These are phyloP conservation scores for Pseudococcus jackbeardsleyi DNA, from an alignment of 2,888 invertebrate genomes.

Conservation along the genomic window DNA sequence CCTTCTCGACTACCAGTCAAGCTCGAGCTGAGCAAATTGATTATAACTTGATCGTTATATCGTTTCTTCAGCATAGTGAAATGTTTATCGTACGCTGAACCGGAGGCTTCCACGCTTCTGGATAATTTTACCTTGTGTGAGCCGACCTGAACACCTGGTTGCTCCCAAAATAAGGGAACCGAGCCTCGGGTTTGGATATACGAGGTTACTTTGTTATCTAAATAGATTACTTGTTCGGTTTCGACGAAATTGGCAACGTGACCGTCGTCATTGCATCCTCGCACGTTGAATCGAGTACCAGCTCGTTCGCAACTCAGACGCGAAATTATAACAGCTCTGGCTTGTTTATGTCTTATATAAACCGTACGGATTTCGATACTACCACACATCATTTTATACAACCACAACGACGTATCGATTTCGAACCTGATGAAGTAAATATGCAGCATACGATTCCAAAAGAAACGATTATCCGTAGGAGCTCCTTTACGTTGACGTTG, in stretches of 20 bases:
- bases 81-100: slow-evolving; percentile 93
- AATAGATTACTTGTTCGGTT: slow-evolving; percentile 96
- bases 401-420: slow-evolving; percentile 91
- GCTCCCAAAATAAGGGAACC: slow-evolving; percentile 99
- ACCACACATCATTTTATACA: slow-evolving; percentile 96
- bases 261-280: slow-evolving; percentile 99
- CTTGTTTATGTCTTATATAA: slow-evolving; percentile 96
- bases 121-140: slow-evolving; percentile 98
- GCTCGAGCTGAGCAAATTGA: slow-evolving; percentile 92
- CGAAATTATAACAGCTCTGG: slow-evolving; percentile 94
- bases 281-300: slow-evolving; percentile 96
- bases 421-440: slow-evolving; percentile 93
- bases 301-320: slow-evolving; percentile 97
- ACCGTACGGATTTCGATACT: slow-evolving; percentile 97
- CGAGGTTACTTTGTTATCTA: slow-evolving; percentile 91
- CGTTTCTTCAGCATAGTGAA: slow-evolving; percentile 86
- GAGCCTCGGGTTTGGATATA: slow-evolving; percentile 95
- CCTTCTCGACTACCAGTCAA: slow-evolving; percentile 96
- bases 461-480: slow-evolving; percentile 93
- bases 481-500: slow-evolving; percentile 87
- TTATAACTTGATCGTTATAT: slow-evolving; percentile 91
- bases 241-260: slow-evolving; percentile 99
- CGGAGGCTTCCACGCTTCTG: slow-evolving; percentile 93
- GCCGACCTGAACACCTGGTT: slow-evolving; percentile 98
- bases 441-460: slow-evolving; percentile 98